A percentile compares a stretch with the other conserved stretches of the same genome.
phyloP scores from a whole-genome alignment of 2,113 vertebrate genomes.

The Hipposideros armiger region DNA sequence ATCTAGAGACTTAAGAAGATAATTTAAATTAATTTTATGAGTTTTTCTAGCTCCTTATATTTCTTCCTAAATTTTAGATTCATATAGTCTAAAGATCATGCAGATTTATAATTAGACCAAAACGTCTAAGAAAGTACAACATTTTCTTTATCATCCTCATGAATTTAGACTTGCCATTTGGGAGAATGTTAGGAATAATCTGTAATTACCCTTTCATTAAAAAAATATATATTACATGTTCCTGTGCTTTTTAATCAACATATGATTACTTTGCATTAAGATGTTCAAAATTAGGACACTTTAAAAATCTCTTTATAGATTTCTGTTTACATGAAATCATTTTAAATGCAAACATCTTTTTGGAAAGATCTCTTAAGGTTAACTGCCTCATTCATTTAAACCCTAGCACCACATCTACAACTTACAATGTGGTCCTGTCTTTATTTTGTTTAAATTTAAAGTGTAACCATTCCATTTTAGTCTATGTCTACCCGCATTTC shows the following conservation, averaged over 20 bases:
- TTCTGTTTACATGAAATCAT: neutral
- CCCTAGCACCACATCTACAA: neutral
- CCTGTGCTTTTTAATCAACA: neutral
- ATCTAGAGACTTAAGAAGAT: constrained; percentile 2
- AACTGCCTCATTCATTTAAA: neutral
- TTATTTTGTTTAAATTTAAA: neutral
- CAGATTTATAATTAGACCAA: constrained; percentile 33
- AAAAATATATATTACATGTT: neutral
- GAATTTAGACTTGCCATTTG: constrained; percentile 19
- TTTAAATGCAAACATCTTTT: neutral
- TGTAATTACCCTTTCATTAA: neutral
- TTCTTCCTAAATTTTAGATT: constrained; percentile 27
- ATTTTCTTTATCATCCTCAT: neutral
- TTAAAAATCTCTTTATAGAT: neutral
- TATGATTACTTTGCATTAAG: neutral
- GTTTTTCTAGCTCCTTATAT: constrained; percentile 1
- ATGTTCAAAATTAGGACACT: neutral
- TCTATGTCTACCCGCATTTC: neutral
- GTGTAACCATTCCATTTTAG: neutral
- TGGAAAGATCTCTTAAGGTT: neutral
- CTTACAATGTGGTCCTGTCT: neutral
- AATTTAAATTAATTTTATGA: constrained; percentile 17
- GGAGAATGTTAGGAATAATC: constrained; percentile 46
- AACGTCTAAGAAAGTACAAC: neutral
- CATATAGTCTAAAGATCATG: neutral